Evolutionary conservation across 2,797 vertebrate species (phyloP).

Genomic region (Choloepus didactylus): DNA sequence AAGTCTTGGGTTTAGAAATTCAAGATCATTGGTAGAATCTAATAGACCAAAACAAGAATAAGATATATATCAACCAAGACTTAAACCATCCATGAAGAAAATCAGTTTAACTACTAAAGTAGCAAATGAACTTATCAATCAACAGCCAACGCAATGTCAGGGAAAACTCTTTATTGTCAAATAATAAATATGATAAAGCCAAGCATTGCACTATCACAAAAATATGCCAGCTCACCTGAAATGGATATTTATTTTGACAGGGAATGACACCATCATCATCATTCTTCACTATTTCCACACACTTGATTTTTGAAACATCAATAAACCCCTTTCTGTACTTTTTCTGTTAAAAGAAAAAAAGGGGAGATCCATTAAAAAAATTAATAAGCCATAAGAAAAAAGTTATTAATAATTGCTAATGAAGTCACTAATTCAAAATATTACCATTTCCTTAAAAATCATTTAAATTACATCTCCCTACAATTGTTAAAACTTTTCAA

Average conservation of each 20-base stretch:
- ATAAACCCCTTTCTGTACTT: constrained; percentile 94
- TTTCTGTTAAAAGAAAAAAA: constrained; percentile 88
- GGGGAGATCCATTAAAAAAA: neutral
- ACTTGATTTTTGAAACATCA: constrained; percentile 93
- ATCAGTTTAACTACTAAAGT: neutral
- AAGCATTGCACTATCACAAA: neutral
- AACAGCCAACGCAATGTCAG: neutral
- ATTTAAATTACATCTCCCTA: neutral
- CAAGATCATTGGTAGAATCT: neutral
- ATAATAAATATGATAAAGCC: neutral
- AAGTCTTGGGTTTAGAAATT: neutral
- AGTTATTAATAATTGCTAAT: neutral
- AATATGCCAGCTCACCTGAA: constrained; percentile 91
- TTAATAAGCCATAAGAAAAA: neutral
- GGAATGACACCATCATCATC: constrained; percentile 89
- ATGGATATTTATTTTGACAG: constrained; percentile 97
- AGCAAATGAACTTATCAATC: neutral
- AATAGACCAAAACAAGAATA: neutral
- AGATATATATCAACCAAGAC: neutral
- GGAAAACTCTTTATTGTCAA: neutral
- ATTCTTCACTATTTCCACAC: constrained; percentile 95
- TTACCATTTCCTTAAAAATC: neutral
- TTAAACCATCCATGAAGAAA: neutral
- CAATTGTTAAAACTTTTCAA: constrained; percentile 47
- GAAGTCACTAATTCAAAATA: constrained; percentile 47